A percentile compares a stretch with the other conserved stretches of the same genome.
Evolutionary conservation across 2,888 invertebrate genomes (phyloP).

Genomic region (Sthenelais limicola): DNA sequence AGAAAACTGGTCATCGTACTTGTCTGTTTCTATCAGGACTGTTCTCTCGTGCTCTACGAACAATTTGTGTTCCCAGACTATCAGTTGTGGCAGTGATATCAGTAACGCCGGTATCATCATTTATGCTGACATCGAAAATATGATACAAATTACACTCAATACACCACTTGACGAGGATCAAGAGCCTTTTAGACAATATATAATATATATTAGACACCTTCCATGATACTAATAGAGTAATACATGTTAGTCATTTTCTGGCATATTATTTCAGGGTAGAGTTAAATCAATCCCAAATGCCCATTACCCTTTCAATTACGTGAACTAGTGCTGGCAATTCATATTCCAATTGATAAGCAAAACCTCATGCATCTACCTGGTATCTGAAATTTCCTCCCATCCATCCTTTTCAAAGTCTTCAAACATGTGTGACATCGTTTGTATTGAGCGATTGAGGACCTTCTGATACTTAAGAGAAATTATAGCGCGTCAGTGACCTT

Average conservation of each 20-base stretch:
- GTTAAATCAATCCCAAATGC: no score
- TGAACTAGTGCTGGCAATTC: no score
- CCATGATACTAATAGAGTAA: no score
- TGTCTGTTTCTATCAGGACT: slow-evolving; percentile 1
- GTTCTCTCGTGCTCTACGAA: slow-evolving; percentile 5
- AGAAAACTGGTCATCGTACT: no score
- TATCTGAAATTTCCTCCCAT: slow-evolving; percentile 67
- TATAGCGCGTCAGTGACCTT: neutral
- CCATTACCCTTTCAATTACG: no score
- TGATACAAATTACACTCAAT: no score
- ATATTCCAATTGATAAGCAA: neutral
- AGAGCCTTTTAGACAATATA: no score
- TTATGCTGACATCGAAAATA: no score
- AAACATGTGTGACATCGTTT: slow-evolving; percentile 56
- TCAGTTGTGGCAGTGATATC: slow-evolving; percentile 9
- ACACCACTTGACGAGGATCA: no score
- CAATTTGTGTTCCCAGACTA: slow-evolving; percentile 22
- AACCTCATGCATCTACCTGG: slow-evolving; percentile 49
- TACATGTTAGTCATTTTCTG: no score
- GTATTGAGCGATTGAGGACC: slow-evolving; percentile 56
- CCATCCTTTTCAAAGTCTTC: slow-evolving; percentile 61
- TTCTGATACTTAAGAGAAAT: slow-evolving; percentile 56
- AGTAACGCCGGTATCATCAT: slow-evolving; percentile 8
- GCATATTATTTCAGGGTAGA: no score
- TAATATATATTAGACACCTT: no score